Evolutionary conservation across 2,113 vertebrate genomes (phyloP).

Genomic region (Actinemys pallida): DNA sequence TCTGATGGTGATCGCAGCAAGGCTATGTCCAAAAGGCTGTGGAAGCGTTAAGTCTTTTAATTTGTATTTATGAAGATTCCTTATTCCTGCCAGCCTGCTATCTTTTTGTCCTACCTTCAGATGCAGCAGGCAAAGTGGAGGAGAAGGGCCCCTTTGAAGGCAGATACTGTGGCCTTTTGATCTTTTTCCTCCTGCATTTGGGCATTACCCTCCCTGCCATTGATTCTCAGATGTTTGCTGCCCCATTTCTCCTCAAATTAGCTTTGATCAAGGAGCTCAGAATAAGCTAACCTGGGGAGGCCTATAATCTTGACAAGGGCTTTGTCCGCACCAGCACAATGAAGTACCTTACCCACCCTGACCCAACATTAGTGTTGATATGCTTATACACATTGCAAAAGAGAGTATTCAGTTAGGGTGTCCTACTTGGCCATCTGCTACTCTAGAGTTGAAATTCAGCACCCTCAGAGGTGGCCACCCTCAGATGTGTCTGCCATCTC

Average conservation of each 20-base stretch:
- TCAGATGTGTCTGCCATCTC: background rate
- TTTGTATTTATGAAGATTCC: background rate
- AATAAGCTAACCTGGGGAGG: background rate
- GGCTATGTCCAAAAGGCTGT: background rate
- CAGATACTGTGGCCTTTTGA: background rate
- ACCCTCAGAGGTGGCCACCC: background rate
- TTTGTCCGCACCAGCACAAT: background rate
- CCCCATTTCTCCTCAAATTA: background rate
- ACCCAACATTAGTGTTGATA: background rate
- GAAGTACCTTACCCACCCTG: background rate
- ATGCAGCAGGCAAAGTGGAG: background rate
- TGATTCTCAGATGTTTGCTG: background rate
- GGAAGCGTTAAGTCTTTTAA: background rate
- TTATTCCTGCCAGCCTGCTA: background rate
- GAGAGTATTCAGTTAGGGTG: background rate
- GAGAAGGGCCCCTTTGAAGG: background rate
- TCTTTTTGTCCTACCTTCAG: background rate
- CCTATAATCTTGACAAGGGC: background rate
- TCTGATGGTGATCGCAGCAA: background rate
- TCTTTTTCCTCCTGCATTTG: background rate
- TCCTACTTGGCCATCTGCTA: background rate
- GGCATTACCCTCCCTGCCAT: background rate
- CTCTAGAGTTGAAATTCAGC: background rate
- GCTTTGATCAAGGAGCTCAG: background rate
- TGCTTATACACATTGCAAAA: background rate